These are phyloP conservation scores for Fregetta grallaria DNA, from an alignment of 2,113 vertebrate species.

Conservation along the genomic window DNA sequence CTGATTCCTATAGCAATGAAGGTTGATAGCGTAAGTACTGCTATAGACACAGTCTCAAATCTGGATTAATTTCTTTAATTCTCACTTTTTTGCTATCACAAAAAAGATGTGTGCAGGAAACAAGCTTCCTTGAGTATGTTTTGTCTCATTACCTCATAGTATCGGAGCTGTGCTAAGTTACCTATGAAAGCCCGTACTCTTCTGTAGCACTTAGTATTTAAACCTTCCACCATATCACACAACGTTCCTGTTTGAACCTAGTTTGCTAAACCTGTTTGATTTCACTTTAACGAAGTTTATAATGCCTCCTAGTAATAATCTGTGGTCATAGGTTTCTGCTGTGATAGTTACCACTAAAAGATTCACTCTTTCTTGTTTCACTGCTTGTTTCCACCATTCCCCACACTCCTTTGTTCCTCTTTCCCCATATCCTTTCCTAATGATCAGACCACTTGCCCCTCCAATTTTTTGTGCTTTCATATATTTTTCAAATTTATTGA, in stretches of 20 bases:
- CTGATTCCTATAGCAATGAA: not conserved
- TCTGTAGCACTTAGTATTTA: not conserved
- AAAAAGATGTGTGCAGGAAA: not conserved
- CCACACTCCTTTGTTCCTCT: not conserved
- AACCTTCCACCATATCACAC: not conserved
- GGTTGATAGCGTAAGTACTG: not conserved
- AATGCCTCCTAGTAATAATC: not conserved
- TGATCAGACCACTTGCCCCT: not conserved
- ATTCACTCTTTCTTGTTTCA: not conserved
- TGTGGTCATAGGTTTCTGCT: not conserved
- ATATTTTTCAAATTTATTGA: not conserved
- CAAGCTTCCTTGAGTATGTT: not conserved
- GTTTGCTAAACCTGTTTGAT: not conserved
- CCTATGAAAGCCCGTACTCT: not conserved
- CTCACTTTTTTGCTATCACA: not conserved
- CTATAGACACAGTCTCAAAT: not conserved
- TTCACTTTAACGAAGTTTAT: not conserved
- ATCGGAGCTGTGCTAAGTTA: not conserved
- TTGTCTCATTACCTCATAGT: not conserved
- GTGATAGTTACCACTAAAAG: not conserved
- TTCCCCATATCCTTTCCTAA: not conserved
- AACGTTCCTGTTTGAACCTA: not conserved
- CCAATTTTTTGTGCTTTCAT: not conserved
- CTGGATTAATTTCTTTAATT: not conserved
- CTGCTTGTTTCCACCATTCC: not conserved